Evolutionary conservation across 2,113 vertebrate genomes (phyloP), one percentile per base, ranked within the genome.

Genomic region (Sinocyclocheilus grahami): DNA sequence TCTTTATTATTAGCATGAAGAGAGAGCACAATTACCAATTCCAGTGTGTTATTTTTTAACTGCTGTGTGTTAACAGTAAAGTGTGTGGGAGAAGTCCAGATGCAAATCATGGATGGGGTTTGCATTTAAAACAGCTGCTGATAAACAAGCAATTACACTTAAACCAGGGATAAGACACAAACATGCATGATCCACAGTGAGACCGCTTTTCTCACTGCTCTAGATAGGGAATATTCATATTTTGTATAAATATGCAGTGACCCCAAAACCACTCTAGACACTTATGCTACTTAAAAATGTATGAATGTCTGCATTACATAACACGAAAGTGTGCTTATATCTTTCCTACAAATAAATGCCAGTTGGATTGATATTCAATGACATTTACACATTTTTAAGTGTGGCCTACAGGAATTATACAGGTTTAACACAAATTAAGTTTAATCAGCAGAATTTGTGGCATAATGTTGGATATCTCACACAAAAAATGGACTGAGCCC

Each of bases 101-200:
- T 82, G 77, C 24, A 62, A 82, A 78, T 72, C 82, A 77, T 14
- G 39, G 18, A 62, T 58, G 48, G 33, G 63, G 53, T 80, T 86
- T 81, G 77, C 33, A 51, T 84, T 42, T 82, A 69, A 82, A 85
- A 30, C 74, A 76, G 51, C 79, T 46, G 48, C 78, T 37, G 22
- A 63, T 81, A 71, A 89, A 86, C 77, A 85, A 85, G 77, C 24
- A 82, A 82, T 85, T 85, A 82, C 71, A 48, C 20, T 86, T 30
- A 72, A 87, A 46, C 37, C 10, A 27, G 71, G 71, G 20, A 76
- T 53, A 67, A 55, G 62, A 85, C 48, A 13, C 78, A n/a, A 55
- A 22, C 53, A 83, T 48, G 63, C 30, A n/a, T 22, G 48, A 55
- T 30, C 48, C 79, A 46, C 12, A 55, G 6, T 42, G 8, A 42